A percentile compares a stretch with the other conserved stretches of the same genome.
Evolutionary conservation across 1,140 invertebrate genomes (phyloP).

Genomic region (Atta colombica): DNA sequence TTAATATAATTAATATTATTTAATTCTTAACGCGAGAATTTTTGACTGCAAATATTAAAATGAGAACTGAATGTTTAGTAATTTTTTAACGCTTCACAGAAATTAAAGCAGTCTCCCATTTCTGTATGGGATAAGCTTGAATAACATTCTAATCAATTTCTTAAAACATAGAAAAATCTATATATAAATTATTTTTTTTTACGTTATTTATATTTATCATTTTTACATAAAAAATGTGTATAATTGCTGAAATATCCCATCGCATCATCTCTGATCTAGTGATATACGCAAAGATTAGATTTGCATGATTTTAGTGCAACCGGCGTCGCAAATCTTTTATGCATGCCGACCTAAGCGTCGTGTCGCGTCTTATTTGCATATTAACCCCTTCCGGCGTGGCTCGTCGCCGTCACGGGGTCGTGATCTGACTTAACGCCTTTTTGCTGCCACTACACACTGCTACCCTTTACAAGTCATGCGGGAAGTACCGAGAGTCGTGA

Average conservation of each 20-base stretch:
- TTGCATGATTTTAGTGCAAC: conserved; percentile 37
- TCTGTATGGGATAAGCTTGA: not conserved
- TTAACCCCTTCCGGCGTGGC: conserved; percentile 76
- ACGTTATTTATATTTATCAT: not conserved
- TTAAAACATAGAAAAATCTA: not conserved
- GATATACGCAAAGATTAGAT: conserved; percentile 28
- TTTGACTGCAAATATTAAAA: not conserved
- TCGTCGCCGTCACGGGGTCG: conserved; percentile 74
- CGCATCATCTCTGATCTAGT: conserved; percentile 14
- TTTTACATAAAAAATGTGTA: not conserved
- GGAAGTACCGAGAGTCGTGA: conserved; percentile 64
- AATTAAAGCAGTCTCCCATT: not conserved
- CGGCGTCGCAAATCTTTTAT: not conserved
- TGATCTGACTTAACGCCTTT: conserved; percentile 85
- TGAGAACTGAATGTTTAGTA: not conserved
- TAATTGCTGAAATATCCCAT: not conserved
- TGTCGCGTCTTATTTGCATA: conserved; percentile 80
- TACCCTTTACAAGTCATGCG: conserved; percentile 68
- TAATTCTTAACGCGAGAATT: not conserved
- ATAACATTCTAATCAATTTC: not conserved
- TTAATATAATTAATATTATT: not conserved
- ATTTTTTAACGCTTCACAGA: not conserved
- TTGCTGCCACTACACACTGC: conserved; percentile 71
- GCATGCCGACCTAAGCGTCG: conserved; percentile 24
- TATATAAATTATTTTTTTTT: not conserved